Evolutionary conservation across 1,140 invertebrate species (phyloP).

Genomic region (Sarcophaga peregrina): DNA sequence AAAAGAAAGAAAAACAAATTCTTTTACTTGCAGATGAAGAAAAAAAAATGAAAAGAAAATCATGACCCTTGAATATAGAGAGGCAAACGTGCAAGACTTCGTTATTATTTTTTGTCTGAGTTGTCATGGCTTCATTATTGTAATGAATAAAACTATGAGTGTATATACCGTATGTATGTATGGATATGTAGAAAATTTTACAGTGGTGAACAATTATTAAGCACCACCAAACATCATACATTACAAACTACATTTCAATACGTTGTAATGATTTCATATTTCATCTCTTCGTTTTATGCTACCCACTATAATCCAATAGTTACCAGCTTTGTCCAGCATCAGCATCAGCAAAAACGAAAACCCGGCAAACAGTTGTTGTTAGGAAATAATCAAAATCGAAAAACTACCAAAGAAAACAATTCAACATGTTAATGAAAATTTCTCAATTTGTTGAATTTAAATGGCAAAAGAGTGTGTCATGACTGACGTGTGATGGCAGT

Average conservation of each 20-base stretch:
- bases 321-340: not conserved
- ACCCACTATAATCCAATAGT: not conserved
- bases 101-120: not conserved
- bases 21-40: not conserved
- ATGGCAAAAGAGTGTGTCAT: too few species aligned
- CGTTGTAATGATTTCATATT: too few species aligned
- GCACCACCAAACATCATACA: too few species aligned
- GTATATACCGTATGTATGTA: not conserved
- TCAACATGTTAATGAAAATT: conserved; percentile 12
- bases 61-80: not conserved
- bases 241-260: too few species aligned
- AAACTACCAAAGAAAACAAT: not conserved
- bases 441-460: not conserved
- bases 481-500: not conserved
- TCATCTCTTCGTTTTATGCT: not conserved
- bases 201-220: too few species aligned
- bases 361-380: too few species aligned
- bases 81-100: not conserved
- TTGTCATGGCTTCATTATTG: conserved; percentile 21
- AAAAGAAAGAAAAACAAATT: not conserved
- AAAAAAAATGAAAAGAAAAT: not conserved
- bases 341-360: too few species aligned
- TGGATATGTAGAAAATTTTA: too few species aligned
- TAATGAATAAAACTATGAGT: not conserved
- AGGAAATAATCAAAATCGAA: not conserved